Percentiles rank a stretch among this genome's conserved stretches.
Evolutionary conservation across 2,113 vertebrate species (phyloP).

Genomic region (Embiotoca jacksoni): DNA sequence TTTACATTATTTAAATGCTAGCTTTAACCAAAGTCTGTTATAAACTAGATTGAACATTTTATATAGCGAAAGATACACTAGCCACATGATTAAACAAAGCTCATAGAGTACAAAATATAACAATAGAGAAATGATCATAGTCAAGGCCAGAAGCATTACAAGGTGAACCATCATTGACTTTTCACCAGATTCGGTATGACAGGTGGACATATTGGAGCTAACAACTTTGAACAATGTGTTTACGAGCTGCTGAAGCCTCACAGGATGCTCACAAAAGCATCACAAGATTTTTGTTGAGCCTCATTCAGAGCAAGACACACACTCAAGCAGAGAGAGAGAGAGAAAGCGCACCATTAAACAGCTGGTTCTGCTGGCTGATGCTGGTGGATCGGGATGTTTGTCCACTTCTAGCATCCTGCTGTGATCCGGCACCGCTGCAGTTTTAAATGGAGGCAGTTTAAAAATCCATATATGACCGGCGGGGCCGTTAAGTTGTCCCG

Average conservation of each 20-base stretch:
- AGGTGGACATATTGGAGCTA: no score
- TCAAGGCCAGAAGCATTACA: background rate
- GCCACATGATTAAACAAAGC: background rate
- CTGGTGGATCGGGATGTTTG: constrained; percentile 9
- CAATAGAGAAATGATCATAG: background rate
- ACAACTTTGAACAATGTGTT: no score
- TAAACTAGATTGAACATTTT: background rate
- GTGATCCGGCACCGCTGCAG: background rate
- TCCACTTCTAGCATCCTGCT: background rate
- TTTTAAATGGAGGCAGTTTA: constrained; percentile 24
- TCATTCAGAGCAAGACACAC: no score
- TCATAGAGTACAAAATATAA: constrained; percentile 7
- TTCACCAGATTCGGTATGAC: no score
- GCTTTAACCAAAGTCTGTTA: background rate
- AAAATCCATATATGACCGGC: constrained; percentile 53
- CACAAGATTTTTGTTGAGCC: no score
- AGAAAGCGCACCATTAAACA: no score
- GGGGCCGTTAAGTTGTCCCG: constrained; percentile 15
- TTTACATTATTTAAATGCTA: background rate
- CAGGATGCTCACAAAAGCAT: no score
- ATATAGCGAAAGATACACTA: background rate
- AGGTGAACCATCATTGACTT: background rate
- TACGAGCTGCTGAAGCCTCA: no score
- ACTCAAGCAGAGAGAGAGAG: no score
- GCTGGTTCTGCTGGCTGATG: background rate